These are phyloP conservation scores for Procambarus virginalis DNA, from an alignment of 1,140 invertebrate genomes.

Conservation along the genomic window DNA sequence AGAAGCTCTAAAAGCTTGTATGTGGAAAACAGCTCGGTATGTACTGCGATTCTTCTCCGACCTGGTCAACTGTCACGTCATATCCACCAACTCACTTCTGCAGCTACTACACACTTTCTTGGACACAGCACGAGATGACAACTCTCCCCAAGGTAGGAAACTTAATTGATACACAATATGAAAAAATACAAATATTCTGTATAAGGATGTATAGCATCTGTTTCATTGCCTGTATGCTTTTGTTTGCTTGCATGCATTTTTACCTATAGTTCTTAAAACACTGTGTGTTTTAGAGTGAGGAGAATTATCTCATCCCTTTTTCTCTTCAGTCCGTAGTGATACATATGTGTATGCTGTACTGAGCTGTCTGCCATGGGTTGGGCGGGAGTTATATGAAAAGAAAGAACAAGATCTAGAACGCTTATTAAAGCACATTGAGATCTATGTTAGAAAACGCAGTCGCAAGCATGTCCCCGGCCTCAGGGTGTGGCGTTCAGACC, in stretches of 20 bases:
- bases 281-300: too few relatives aligned
- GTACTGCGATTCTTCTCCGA: constrained; percentile 94
- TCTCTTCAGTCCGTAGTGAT: constrained; percentile 83
- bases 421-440: constrained; percentile 92
- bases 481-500: constrained; percentile 93
- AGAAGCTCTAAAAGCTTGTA: constrained; percentile 89
- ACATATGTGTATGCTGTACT: constrained; percentile 98
- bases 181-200: too few relatives aligned
- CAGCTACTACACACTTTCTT: constrained; percentile 95
- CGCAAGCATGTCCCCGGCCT: constrained; percentile 94
- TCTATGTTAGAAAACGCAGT: constrained; percentile 93
- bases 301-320: not conserved
- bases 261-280: too few relatives aligned
- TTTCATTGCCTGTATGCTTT: too few relatives aligned
- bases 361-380: constrained; percentile 95
- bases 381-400: constrained; percentile 96
- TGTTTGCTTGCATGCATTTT: too few relatives aligned
- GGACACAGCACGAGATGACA: constrained; percentile 89
- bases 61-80: constrained; percentile 97
- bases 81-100: constrained; percentile 92
- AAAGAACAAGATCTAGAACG: constrained; percentile 95
- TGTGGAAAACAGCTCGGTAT: constrained; percentile 93
- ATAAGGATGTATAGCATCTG: too few relatives aligned
- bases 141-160: constrained; percentile 67
- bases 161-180: not conserved